Evolutionary conservation across 2,888 invertebrate genomes (phyloP).

Genomic region (Hydrotaea diabolus): DNA sequence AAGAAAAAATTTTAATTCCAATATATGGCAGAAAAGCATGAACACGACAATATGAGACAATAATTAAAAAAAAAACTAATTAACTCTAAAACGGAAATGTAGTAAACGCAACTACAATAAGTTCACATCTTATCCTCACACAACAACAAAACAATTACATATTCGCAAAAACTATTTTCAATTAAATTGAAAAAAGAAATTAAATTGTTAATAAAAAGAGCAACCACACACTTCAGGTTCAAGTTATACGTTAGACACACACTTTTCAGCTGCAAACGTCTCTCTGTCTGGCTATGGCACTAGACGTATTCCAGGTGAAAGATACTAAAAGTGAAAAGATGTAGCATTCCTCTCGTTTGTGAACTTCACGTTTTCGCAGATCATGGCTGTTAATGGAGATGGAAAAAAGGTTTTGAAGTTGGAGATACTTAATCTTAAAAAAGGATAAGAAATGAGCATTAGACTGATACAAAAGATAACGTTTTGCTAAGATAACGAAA

Average conservation of each 20-base stretch:
- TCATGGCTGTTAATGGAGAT: too few relatives aligned
- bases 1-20: too few relatives aligned
- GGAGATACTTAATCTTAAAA: too few relatives aligned
- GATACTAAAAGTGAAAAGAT: not conserved
- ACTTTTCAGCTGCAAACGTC: not conserved
- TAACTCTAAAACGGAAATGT: not conserved
- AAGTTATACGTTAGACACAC: not conserved
- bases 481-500: too few relatives aligned
- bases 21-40: too few relatives aligned
- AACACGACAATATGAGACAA: too few relatives aligned
- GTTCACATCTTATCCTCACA: not conserved
- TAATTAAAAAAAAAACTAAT: not conserved
- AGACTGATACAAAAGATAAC: too few relatives aligned
- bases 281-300: not conserved
- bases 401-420: too few relatives aligned
- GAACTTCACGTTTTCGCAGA: too few relatives aligned
- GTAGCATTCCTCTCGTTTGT: not conserved
- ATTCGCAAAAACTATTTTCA: not conserved
- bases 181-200: not conserved
- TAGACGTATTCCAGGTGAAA: not conserved
- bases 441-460: too few relatives aligned
- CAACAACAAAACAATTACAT: not conserved
- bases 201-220: conserved; percentile 6
- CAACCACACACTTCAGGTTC: not conserved
- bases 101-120: not conserved